Conservation (phyloP, 1,140 invertebrate species). For the Ceratoteleas bidentatus region DNA sequence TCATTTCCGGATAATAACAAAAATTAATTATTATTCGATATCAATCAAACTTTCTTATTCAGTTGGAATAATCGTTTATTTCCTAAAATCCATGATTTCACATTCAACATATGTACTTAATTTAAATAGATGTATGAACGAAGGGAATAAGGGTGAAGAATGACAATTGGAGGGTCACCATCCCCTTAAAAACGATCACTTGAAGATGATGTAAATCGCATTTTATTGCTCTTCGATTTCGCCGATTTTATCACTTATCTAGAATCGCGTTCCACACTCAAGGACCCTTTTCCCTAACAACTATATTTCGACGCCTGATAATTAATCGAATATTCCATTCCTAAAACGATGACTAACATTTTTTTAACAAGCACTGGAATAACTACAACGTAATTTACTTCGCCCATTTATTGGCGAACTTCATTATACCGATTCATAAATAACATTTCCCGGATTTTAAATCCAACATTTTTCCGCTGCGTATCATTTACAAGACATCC, state of each 20-base stretch:
- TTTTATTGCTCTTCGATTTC: constrained; percentile 25
- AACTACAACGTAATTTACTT: too few relatives aligned
- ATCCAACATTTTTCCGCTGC: constrained; percentile 28
- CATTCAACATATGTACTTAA: constrained; percentile 33
- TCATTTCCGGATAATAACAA: too few relatives aligned
- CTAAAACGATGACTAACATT: too few relatives aligned
- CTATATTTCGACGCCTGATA: too few relatives aligned
- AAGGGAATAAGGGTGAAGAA: constrained; percentile 33
- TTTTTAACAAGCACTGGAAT: too few relatives aligned
- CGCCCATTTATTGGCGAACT: neutral
- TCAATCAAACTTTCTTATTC: too few relatives aligned
- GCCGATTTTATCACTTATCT: constrained; percentile 1
- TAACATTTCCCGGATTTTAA: constrained; percentile 23
- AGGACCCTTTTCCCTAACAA: too few relatives aligned
- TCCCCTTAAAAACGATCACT: constrained; percentile 25
- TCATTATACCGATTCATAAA: constrained; percentile 21
- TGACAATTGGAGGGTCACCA: constrained; percentile 18
- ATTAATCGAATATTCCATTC: too few relatives aligned
- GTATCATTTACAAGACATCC: constrained; percentile 53
- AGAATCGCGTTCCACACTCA: too few relatives aligned
- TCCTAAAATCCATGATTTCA: constrained; percentile 11
- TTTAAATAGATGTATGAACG: constrained; percentile 36
- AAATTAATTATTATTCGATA: too few relatives aligned
- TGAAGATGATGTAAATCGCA: constrained; percentile 21
- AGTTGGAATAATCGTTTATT: too few relatives aligned